phyloP scores from a whole-genome alignment of 2,888 invertebrate genomes.

The Drosophila stalkeri region DNA sequence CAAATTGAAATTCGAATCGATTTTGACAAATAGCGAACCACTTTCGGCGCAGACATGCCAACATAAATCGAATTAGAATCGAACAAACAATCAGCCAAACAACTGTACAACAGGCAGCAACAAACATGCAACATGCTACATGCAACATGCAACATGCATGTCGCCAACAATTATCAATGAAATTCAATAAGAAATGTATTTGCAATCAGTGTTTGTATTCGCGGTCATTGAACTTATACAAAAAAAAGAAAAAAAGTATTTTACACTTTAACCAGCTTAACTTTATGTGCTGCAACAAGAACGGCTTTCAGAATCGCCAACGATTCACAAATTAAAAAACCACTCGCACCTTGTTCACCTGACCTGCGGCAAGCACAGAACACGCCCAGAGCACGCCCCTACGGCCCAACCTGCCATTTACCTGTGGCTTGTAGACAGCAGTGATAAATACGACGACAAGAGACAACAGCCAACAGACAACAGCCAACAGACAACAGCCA shows the following conservation, averaged over 20 bases:
- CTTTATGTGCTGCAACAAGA: slow-evolving; percentile 40
- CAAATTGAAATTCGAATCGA: slow-evolving; percentile 69
- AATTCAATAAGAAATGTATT: slow-evolving; percentile 55
- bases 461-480: slow-evolving; percentile 45
- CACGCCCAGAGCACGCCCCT: slow-evolving; percentile 39
- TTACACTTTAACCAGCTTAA: slow-evolving; percentile 51
- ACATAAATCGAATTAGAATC: slow-evolving; percentile 50
- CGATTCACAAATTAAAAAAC: slow-evolving; percentile 54
- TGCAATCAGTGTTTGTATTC: slow-evolving; percentile 37
- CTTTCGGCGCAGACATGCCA: slow-evolving; percentile 65
- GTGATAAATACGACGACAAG: slow-evolving; percentile 75
- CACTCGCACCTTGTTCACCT: slow-evolving; percentile 52
- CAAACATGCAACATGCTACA: slow-evolving; percentile 29
- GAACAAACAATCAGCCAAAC: slow-evolving; percentile 43
- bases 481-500: slow-evolving; percentile 1
- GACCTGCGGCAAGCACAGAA: slow-evolving; percentile 67
- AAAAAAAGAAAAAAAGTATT: too few relatives aligned
- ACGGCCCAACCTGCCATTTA: slow-evolving; percentile 10
- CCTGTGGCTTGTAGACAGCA: slow-evolving; percentile 52
- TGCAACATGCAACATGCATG: slow-evolving; percentile 62
- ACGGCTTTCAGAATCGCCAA: slow-evolving; percentile 19
- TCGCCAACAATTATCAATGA: slow-evolving; percentile 74
- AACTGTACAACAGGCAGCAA: slow-evolving; percentile 18
- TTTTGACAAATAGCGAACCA: slow-evolving; percentile 50
- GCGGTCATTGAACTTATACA: slow-evolving; percentile 46